Evolutionary conservation across 2,797 vertebrate genomes (phyloP).

Genomic region (Rhinichthys osculus): DNA sequence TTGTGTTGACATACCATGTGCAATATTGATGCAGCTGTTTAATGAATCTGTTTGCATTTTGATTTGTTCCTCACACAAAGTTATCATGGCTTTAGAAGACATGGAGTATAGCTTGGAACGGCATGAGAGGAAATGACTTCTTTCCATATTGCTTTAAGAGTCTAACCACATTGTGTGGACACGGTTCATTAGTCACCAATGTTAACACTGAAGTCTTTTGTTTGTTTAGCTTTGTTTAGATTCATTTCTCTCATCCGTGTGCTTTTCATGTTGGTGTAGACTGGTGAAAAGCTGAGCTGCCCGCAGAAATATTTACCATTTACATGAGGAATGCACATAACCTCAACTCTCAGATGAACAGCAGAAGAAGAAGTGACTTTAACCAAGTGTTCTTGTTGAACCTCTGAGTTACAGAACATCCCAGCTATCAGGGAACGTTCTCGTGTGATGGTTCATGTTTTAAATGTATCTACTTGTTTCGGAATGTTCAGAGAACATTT

Average conservation of each 20-base stretch:
- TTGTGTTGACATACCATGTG: not conserved
- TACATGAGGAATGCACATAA: constrained; percentile 32
- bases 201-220: constrained; percentile 8
- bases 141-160: not conserved
- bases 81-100: not conserved
- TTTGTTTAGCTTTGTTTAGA: constrained; percentile 42
- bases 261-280: constrained; percentile 20
- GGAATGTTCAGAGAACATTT: too few species aligned
- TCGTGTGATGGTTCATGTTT: too few species aligned
- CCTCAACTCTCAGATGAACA: not conserved
- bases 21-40: not conserved
- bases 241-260: constrained; percentile 27
- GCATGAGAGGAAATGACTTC: constrained; percentile 1
- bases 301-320: constrained; percentile 36
- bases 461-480: too few species aligned
- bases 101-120: not conserved
- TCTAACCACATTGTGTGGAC: constrained; percentile 14
- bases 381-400: not conserved
- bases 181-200: not conserved
- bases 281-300: not conserved
- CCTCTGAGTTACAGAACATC: not conserved
- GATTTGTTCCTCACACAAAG: constrained; percentile 7
- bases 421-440: not conserved
- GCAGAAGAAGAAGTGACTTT: not conserved
- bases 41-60: not conserved